Evolutionary conservation across 2,113 vertebrate genomes (phyloP).

Genomic region (Oryzias javanicus): DNA sequence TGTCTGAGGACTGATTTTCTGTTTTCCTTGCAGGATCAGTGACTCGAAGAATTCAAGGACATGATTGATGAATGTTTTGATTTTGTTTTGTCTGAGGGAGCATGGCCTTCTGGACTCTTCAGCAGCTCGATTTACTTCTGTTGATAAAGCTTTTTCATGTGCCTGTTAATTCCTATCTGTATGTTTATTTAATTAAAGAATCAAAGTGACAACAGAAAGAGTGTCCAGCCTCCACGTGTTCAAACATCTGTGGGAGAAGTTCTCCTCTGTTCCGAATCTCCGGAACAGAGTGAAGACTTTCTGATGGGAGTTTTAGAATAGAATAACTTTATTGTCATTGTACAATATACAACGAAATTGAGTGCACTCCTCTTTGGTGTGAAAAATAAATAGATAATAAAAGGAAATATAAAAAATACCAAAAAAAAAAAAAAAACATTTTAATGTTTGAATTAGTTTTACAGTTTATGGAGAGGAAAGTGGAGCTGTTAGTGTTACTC

Average conservation of each 20-base stretch:
- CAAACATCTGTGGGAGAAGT: background rate
- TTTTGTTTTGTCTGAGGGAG: slow-evolving; percentile 34
- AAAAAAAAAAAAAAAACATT: too few species aligned
- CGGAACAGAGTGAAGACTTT: too few species aligned
- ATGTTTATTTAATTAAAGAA: slow-evolving; percentile 74
- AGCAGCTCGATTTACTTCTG: slow-evolving; percentile 29
- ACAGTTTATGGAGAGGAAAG: background rate
- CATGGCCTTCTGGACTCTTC: slow-evolving; percentile 55
- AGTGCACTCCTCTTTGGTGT: too few species aligned
- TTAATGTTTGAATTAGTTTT: background rate
- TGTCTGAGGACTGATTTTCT: slow-evolving; percentile 1
- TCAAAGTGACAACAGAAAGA: background rate
- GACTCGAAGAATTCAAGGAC: slow-evolving; percentile 40
- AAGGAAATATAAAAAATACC: too few species aligned
- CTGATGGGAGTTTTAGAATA: background rate
- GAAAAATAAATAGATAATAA: too few species aligned
- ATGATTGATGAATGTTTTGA: slow-evolving; percentile 15
- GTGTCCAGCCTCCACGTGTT: background rate
- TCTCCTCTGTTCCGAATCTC: too few species aligned
- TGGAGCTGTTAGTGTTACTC: slow-evolving; percentile 5
- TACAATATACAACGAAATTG: too few species aligned
- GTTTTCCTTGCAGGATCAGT: slow-evolving; percentile 64
- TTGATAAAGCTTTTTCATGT: slow-evolving; percentile 37
- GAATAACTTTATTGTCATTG: too few species aligned
- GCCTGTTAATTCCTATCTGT: slow-evolving; percentile 54